A percentile compares a stretch with the other conserved stretches of the same genome.
phyloP scores from a whole-genome alignment of 2,888 invertebrate genomes.

The Penaeus monodon region DNA sequence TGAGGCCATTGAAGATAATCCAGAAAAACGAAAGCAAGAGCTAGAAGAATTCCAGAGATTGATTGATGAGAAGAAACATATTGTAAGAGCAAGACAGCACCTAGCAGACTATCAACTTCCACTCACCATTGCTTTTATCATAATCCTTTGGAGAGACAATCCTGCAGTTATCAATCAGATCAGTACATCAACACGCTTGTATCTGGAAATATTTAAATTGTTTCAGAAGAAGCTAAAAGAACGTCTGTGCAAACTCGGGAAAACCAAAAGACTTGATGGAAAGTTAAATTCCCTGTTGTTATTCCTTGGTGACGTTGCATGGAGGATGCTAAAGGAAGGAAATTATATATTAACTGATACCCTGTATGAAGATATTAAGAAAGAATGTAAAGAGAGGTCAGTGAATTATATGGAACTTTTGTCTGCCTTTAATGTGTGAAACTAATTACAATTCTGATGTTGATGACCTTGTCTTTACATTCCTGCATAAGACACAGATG shows the following conservation, averaged over 20 bases:
- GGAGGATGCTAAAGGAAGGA: background rate
- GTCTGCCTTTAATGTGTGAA: background rate
- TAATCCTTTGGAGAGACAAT: slow-evolving; percentile 9
- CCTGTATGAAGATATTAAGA: background rate
- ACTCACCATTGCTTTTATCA: slow-evolving; percentile 10
- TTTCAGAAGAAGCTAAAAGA: slow-evolving; percentile 2
- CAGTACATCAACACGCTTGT: slow-evolving; percentile 3
- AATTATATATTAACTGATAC: background rate
- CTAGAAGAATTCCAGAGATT: background rate
- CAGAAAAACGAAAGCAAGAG: no score
- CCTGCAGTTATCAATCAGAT: background rate
- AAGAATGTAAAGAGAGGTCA: background rate
- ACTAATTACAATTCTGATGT: background rate
- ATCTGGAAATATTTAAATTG: slow-evolving; percentile 8
- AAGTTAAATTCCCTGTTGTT: background rate
- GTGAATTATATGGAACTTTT: background rate
- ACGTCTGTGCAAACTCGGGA: background rate
- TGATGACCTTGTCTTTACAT: background rate
- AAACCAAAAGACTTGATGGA: background rate
- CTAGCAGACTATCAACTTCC: background rate
- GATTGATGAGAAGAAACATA: background rate
- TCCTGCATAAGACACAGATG: slow-evolving; percentile 16
- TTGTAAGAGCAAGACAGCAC: background rate
- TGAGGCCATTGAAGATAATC: background rate
- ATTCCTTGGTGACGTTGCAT: background rate